These are phyloP conservation scores for Lindbergichthys nudifrons DNA, from an alignment of 2,797 vertebrate genomes.

Conservation along the genomic window DNA sequence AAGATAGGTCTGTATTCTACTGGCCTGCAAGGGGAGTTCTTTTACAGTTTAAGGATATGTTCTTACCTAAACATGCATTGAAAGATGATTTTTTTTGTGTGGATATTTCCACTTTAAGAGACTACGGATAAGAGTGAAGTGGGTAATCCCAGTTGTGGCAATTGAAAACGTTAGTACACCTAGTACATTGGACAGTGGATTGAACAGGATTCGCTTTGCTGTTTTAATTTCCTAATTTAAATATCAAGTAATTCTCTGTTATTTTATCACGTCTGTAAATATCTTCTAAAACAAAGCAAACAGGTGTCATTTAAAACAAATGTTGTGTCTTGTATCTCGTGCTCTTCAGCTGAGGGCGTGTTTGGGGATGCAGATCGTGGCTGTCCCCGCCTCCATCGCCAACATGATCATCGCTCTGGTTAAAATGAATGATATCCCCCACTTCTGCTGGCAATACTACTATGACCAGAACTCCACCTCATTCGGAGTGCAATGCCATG, in stretches of 20 bases:
- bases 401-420: conserved; percentile 24
- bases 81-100: too few species aligned
- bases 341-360: conserved; percentile 73
- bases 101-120: too few species aligned
- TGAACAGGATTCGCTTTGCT: background rate
- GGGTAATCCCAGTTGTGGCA: too few species aligned
- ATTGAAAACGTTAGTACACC: background rate
- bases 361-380: conserved; percentile 74
- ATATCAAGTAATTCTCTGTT: background rate
- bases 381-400: conserved; percentile 31
- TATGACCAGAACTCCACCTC: fast-evolving
- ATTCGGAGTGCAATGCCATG: fast-evolving
- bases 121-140: too few species aligned
- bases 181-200: background rate
- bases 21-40: too few species aligned
- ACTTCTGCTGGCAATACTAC: background rate
- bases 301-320: background rate
- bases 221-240: background rate
- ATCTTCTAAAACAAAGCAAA: background rate
- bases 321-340: background rate
- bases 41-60: too few species aligned
- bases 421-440: fast-evolving
- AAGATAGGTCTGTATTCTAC: too few species aligned
- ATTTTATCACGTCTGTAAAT: background rate
- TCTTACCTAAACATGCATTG: too few species aligned